phyloP scores from a whole-genome alignment of 1,140 invertebrate species.

The Zaprionus ghesquierei region DNA sequence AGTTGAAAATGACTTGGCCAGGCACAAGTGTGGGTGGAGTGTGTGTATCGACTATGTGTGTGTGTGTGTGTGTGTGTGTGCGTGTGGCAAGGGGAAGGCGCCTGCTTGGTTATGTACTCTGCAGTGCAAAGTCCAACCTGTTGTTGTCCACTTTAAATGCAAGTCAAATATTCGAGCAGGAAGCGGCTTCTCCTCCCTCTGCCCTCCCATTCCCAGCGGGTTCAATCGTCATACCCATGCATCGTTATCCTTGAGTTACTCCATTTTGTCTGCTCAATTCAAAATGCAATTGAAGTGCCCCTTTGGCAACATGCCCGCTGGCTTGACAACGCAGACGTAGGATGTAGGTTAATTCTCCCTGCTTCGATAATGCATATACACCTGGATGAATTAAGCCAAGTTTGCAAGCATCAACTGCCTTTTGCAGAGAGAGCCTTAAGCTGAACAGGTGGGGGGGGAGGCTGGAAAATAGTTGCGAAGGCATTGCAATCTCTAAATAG shows the following conservation, averaged over 20 bases:
- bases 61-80: neutral
- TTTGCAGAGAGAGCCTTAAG: neutral
- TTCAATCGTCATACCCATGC: neutral
- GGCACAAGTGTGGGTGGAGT: slow-evolving; percentile 1
- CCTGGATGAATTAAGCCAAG: neutral
- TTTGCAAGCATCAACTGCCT: too few species aligned
- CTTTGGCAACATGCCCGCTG: neutral
- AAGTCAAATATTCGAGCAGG: slow-evolving; percentile 76
- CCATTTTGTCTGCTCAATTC: neutral
- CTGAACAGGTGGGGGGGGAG: neutral
- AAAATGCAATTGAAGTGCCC: neutral
- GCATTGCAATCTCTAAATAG: neutral
- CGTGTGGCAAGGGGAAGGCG: too few species aligned
- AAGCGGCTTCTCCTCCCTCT: neutral
- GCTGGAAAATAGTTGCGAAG: neutral
- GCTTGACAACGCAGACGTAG: neutral
- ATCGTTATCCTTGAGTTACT: neutral
- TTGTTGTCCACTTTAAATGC: slow-evolving; percentile 64
- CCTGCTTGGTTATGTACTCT: neutral
- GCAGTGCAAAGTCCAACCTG: slow-evolving; percentile 3
- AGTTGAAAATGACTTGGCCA: slow-evolving; percentile 67
- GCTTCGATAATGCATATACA: neutral
- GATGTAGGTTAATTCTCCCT: neutral
- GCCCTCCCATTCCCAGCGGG: neutral
- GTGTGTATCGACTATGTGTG: too few species aligned